Evolutionary conservation across 1,140 invertebrate species (phyloP).

Genomic region (Dreissena polymorpha): DNA sequence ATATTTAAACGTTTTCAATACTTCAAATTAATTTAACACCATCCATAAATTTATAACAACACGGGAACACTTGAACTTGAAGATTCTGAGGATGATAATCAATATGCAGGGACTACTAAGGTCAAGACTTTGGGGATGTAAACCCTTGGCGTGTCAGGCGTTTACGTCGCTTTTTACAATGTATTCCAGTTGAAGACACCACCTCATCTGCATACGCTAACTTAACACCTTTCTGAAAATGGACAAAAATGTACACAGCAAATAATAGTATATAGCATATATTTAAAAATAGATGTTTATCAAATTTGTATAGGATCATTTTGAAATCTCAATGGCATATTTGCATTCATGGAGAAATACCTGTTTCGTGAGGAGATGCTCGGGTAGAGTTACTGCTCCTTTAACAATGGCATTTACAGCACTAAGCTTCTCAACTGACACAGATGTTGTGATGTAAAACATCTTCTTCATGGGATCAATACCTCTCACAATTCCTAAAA

Average conservation of each 20-base stretch:
- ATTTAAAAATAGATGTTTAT: neutral
- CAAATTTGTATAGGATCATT: neutral
- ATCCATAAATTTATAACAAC: too few species aligned
- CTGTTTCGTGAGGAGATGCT: slow-evolving; percentile 63
- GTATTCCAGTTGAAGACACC: slow-evolving; percentile 4
- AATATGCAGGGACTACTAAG: too few species aligned
- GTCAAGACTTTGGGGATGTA: too few species aligned
- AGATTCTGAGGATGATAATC: too few species aligned
- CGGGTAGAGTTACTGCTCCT: slow-evolving; percentile 67
- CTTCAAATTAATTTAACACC: too few species aligned
- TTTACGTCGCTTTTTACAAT: neutral
- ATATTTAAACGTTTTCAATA: too few species aligned
- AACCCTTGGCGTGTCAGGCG: neutral
- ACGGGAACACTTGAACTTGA: too few species aligned
- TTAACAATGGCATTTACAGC: slow-evolving; percentile 71
- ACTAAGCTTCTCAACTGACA: slow-evolving; percentile 57
- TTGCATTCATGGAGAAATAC: neutral
- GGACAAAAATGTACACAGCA: neutral
- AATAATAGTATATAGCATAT: too few species aligned
- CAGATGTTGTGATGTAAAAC: slow-evolving; percentile 68
- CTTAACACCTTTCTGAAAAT: neutral
- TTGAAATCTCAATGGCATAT: too few species aligned
- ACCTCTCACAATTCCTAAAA: slow-evolving; percentile 70
- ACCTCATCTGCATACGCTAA: neutral
- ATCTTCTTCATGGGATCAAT: slow-evolving; percentile 65